These are phyloP conservation scores for Drosophila affinis DNA, from an alignment of 2,888 invertebrate genomes.

Conservation along the genomic window DNA sequence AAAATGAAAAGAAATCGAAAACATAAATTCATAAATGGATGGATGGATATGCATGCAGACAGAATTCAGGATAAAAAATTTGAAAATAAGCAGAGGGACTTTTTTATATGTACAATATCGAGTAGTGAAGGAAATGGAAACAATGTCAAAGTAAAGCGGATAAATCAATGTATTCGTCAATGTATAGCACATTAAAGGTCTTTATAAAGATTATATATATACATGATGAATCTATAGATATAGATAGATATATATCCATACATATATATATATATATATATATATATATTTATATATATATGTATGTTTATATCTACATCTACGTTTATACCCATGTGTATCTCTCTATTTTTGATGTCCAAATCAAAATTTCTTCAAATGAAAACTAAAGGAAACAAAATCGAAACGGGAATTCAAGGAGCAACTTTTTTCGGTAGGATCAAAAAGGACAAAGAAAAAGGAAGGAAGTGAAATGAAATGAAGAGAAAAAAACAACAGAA, in stretches of 20 bases:
- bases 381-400: conserved; percentile 13
- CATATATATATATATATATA: too few species aligned
- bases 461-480: conserved; percentile 18
- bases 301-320: conserved; percentile 17
- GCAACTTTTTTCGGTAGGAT: conserved; percentile 21
- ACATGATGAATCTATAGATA: conserved; percentile 27
- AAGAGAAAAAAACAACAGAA: conserved; percentile 18
- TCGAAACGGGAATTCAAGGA: conserved; percentile 10
- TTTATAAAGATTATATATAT: conserved; percentile 21
- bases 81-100: conserved; percentile 10
- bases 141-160: conserved; percentile 37
- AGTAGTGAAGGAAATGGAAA: conserved; percentile 29
- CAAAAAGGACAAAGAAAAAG: conserved; percentile 10
- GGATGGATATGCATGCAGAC: not conserved
- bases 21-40: not conserved
- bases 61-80: not conserved
- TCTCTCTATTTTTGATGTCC: conserved; percentile 70
- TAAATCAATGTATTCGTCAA: conserved; percentile 35
- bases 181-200: conserved; percentile 9
- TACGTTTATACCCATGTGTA: conserved; percentile 36
- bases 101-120: conserved; percentile 24
- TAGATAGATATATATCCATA: conserved; percentile 21
- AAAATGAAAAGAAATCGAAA: conserved; percentile 31
- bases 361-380: conserved; percentile 52
- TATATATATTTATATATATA: not conserved